Evolutionary conservation across 2,797 vertebrate genomes (phyloP).

Genomic region (Thamnophis elegans): DNA sequence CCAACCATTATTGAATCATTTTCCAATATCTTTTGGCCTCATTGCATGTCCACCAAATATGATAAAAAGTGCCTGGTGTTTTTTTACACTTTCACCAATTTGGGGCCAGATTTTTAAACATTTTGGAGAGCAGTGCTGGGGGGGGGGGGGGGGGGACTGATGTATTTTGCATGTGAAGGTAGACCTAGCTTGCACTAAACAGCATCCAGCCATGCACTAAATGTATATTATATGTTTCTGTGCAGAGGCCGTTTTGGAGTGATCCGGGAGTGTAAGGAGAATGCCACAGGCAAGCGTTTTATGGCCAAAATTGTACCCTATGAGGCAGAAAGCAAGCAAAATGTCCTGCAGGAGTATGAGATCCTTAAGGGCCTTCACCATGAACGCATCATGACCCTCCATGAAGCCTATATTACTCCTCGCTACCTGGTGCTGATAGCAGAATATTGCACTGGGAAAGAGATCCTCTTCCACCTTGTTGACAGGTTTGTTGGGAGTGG

Average conservation of each 20-base stretch:
- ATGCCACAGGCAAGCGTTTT: slow-evolving; percentile 89
- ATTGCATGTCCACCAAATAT: too few species aligned
- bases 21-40: too few species aligned
- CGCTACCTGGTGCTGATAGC: slow-evolving; percentile 96
- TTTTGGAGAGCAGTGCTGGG: too few species aligned
- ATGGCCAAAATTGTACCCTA: slow-evolving; percentile 98
- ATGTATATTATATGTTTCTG: fast-evolving
- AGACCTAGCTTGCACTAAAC: too few species aligned
- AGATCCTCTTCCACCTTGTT: slow-evolving; percentile 91
- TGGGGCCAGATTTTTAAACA: too few species aligned
- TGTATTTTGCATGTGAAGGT: neutral
- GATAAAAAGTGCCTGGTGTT: too few species aligned
- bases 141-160: too few species aligned
- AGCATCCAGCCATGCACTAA: neutral
- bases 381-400: slow-evolving; percentile 90
- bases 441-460: slow-evolving; percentile 91
- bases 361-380: slow-evolving; percentile 94
- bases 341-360: slow-evolving; percentile 92
- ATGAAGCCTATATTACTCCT: slow-evolving; percentile 96
- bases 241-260: slow-evolving; percentile 92
- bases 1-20: too few species aligned
- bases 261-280: slow-evolving; percentile 93
- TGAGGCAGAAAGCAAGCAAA: slow-evolving; percentile 84
- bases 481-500: slow-evolving; percentile 80
- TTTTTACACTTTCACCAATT: too few species aligned